A percentile compares a stretch with the other conserved stretches of the same genome.
Conservation (phyloP, 1,140 invertebrate species). For the Anastatus disparis region DNA sequence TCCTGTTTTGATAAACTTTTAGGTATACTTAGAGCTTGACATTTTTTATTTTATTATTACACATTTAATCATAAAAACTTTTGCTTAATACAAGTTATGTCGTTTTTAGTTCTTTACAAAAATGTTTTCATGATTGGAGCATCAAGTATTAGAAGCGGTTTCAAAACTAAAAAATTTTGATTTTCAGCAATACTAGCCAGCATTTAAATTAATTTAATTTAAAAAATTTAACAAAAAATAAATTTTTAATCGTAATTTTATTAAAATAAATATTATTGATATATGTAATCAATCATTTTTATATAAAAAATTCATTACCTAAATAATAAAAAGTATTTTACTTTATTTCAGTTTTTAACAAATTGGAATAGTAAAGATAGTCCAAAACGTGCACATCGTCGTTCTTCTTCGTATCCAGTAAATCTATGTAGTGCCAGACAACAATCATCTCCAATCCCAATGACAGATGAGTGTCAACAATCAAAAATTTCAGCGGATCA, state of each 20-base stretch:
- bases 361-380: conserved; percentile 52
- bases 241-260: background rate
- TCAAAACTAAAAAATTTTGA: too few species aligned
- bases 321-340: background rate
- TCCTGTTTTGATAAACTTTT: too few species aligned
- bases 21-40: too few species aligned
- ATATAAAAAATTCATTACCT: too few species aligned
- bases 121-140: too few species aligned
- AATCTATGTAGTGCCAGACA: conserved; percentile 45
- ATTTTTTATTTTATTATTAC: too few species aligned
- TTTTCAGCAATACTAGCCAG: too few species aligned
- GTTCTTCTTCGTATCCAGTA: conserved; percentile 57
- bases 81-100: too few species aligned
- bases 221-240: background rate
- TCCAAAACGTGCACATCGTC: conserved; percentile 52
- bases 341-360: conserved; percentile 52
- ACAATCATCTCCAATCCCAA: background rate
- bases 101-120: too few species aligned
- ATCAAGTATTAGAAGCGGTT: too few species aligned
- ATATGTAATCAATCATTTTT: background rate
- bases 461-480: background rate
- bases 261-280: conserved; percentile 3
- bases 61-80: too few species aligned
- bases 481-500: background rate
- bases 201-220: too few species aligned